Evolutionary conservation across 2,113 vertebrate genomes (phyloP).

Genomic region (Ardeotis arabs): DNA sequence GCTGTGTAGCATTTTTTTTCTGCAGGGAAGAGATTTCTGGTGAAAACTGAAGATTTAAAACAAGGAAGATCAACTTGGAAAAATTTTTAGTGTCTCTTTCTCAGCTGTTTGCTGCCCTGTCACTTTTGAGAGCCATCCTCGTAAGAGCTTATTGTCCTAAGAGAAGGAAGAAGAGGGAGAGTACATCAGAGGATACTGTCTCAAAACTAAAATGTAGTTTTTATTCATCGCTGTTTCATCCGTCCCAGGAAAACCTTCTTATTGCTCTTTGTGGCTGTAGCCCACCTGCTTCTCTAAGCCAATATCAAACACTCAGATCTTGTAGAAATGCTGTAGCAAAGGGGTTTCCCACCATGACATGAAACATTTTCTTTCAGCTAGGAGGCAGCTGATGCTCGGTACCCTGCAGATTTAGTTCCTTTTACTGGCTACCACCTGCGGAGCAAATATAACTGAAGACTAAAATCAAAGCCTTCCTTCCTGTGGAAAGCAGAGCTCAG

Average conservation of each 20-base stretch:
- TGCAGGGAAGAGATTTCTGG: not conserved
- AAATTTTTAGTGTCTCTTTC: not conserved
- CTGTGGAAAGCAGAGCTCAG: not conserved
- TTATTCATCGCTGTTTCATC: not conserved
- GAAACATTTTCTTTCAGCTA: not conserved
- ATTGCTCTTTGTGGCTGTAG: not conserved
- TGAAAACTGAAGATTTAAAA: not conserved
- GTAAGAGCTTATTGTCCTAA: not conserved
- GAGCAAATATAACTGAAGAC: not conserved
- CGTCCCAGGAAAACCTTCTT: not conserved
- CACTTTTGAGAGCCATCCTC: not conserved
- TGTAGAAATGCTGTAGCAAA: not conserved
- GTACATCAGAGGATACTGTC: not conserved
- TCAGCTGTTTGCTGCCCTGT: not conserved
- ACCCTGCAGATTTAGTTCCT: not conserved
- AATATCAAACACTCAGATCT: not conserved
- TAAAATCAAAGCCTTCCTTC: slow-evolving; percentile 32
- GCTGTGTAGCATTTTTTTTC: not conserved
- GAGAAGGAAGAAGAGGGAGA: not conserved
- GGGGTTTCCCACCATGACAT: not conserved
- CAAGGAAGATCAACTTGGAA: not conserved
- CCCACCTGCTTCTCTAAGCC: not conserved
- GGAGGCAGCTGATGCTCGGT: not conserved
- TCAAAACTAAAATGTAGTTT: not conserved
- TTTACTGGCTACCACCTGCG: not conserved